Percentiles rank a stretch among this genome's conserved stretches.
These are phyloP conservation scores for Temnothorax unifasciatus DNA, from an alignment of 2,888 invertebrate genomes.

Conservation along the genomic window DNA sequence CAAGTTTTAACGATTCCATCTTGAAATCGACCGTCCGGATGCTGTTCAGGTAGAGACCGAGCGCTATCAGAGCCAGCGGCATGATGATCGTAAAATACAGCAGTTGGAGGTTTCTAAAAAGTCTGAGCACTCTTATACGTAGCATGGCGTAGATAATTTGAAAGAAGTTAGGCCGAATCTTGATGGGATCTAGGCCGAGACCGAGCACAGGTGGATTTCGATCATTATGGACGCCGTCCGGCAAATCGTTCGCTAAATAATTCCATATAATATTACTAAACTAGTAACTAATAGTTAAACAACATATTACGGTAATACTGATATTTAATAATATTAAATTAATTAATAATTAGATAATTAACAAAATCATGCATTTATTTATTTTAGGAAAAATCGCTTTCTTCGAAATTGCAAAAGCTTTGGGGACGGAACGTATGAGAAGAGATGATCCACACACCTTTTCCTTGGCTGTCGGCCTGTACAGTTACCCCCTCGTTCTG, in stretches of 20 bases:
- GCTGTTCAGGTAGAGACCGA: slow-evolving; percentile 90
- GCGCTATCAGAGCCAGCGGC: slow-evolving; percentile 90
- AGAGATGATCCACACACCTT: slow-evolving; percentile 75
- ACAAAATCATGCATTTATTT: background rate
- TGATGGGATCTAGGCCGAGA: slow-evolving; percentile 89
- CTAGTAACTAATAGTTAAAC: background rate
- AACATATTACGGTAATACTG: background rate
- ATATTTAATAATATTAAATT: background rate
- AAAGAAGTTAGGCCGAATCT: slow-evolving; percentile 89
- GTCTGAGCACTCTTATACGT: slow-evolving; percentile 89
- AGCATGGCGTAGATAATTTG: slow-evolving; percentile 90
- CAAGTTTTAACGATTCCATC: slow-evolving; percentile 89
- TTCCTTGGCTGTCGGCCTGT: slow-evolving; percentile 83
- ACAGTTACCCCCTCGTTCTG: slow-evolving; percentile 87
- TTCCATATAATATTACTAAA: slow-evolving; percentile 16
- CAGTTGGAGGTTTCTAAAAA: slow-evolving; percentile 91
- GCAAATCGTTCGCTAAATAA: slow-evolving; percentile 85
- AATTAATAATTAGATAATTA: background rate
- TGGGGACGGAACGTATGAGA: background rate
- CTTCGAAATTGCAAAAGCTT: background rate
- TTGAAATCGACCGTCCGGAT: slow-evolving; percentile 89
- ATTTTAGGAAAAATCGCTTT: background rate
- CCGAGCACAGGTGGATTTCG: slow-evolving; percentile 88
- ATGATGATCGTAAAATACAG: slow-evolving; percentile 92
- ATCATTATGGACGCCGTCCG: slow-evolving; percentile 86